Evolutionary conservation across 1,140 invertebrate species (phyloP).

Genomic region (Aplysia californica): DNA sequence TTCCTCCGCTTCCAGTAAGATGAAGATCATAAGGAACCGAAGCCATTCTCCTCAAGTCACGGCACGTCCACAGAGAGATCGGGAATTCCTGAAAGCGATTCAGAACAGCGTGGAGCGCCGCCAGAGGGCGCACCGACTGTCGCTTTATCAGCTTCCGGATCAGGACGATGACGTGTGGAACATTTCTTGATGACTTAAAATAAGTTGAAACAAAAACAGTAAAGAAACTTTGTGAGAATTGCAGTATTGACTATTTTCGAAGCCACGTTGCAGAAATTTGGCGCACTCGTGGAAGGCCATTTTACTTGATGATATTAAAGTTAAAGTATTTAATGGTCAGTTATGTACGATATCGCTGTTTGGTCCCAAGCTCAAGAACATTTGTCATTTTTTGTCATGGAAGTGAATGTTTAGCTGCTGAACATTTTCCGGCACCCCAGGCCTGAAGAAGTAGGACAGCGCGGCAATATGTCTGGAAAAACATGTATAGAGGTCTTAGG

Average conservation of each 20-base stretch:
- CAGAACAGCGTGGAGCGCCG: conserved; percentile 45
- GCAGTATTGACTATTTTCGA: not conserved
- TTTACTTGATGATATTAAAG: not conserved
- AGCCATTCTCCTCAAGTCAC: not conserved
- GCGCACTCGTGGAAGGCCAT: no score
- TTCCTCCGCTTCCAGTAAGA: not conserved
- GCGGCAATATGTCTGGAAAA: no score
- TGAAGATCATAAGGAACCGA: not conserved
- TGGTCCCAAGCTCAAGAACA: no score
- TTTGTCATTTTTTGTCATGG: no score
- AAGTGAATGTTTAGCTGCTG: no score
- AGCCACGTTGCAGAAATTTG: no score
- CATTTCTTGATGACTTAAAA: conserved; percentile 12
- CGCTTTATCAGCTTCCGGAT: conserved; percentile 39
- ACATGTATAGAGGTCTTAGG: no score
- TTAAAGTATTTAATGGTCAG: not conserved
- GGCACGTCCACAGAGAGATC: not conserved
- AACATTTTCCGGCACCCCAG: no score
- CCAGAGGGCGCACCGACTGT: conserved; percentile 40
- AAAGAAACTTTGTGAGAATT: not conserved
- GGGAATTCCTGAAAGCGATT: conserved; percentile 38
- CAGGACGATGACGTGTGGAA: conserved; percentile 39
- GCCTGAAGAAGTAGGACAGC: no score
- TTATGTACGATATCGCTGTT: not conserved
- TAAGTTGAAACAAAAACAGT: not conserved